These are phyloP conservation scores for Liolophura sinensis DNA, from an alignment of 1,140 invertebrate species.

Conservation along the genomic window DNA sequence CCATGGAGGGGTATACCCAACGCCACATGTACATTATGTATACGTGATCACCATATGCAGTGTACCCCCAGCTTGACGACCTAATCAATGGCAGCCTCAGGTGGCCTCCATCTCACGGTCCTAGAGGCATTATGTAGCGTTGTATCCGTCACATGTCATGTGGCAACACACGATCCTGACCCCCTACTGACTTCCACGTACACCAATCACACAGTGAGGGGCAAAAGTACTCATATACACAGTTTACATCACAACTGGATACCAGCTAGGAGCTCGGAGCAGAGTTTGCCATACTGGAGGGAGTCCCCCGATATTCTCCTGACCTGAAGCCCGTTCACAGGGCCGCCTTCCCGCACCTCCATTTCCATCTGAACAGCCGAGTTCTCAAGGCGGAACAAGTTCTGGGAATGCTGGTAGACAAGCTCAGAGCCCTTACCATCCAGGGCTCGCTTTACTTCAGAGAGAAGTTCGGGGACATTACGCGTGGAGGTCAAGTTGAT, in stretches of 20 bases:
- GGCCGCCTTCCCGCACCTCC: constrained; percentile 64
- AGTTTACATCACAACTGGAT: constrained; percentile 61
- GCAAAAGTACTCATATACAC: too few species aligned
- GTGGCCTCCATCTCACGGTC: too few species aligned
- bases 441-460: constrained; percentile 80
- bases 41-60: too few species aligned
- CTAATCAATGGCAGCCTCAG: too few species aligned
- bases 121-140: too few species aligned
- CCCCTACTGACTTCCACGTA: too few species aligned
- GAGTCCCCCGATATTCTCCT: constrained; percentile 89
- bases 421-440: constrained; percentile 72
- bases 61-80: too few species aligned
- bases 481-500: constrained; percentile 31
- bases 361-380: constrained; percentile 86
- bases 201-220: too few species aligned
- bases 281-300: constrained; percentile 85
- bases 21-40: too few species aligned
- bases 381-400: constrained; percentile 69
- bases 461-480: constrained; percentile 69
- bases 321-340: constrained; percentile 81
- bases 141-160: too few species aligned
- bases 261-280: constrained; percentile 86
- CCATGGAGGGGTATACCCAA: too few species aligned
- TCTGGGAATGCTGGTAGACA: constrained; percentile 57
- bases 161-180: too few species aligned